A percentile compares a stretch with the other conserved stretches of the same genome.
phyloP scores from a whole-genome alignment of 2,113 vertebrate species.

The Lophura nycthemera region DNA sequence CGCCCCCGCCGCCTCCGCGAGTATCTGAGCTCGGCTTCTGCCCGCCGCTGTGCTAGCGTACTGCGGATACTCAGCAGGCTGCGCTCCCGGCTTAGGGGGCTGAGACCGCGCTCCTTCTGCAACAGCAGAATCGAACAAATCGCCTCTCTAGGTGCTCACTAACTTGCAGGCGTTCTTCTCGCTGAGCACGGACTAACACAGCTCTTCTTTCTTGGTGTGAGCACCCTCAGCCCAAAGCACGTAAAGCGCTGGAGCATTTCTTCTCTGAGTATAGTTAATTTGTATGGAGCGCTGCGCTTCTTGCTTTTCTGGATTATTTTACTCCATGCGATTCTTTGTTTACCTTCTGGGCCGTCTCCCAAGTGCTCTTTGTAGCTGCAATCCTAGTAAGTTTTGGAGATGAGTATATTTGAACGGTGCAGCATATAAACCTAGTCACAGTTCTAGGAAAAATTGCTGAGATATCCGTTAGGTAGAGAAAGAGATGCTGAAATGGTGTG shows the following conservation, averaged over 20 bases:
- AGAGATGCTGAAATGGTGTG: not conserved
- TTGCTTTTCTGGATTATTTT: not conserved
- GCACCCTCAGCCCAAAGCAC: not conserved
- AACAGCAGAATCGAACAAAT: not conserved
- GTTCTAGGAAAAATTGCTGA: constrained; percentile 13
- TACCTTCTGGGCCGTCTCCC: not conserved
- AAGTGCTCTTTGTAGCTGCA: not conserved
- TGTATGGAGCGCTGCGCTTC: constrained; percentile 1
- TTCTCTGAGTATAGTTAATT: not conserved
- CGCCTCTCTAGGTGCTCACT: not conserved
- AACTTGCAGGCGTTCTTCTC: not conserved
- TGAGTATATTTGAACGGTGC: not conserved
- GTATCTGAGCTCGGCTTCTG: not conserved
- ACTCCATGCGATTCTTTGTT: not conserved
- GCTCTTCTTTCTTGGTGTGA: not conserved
- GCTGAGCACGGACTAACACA: not conserved
- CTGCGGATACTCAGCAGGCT: constrained; percentile 64
- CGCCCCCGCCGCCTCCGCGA: not conserved
- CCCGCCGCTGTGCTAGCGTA: not conserved
- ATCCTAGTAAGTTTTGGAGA: constrained; percentile 34
- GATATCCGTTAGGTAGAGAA: not conserved
- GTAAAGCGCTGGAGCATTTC: not conserved
- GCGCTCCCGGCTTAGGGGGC: constrained; percentile 27
- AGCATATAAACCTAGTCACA: not conserved
- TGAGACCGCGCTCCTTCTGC: not conserved